Base-by-base conservation (phyloP, 2,797 vertebrate genomes). In the Petrocephalus sullivani region DNA sequence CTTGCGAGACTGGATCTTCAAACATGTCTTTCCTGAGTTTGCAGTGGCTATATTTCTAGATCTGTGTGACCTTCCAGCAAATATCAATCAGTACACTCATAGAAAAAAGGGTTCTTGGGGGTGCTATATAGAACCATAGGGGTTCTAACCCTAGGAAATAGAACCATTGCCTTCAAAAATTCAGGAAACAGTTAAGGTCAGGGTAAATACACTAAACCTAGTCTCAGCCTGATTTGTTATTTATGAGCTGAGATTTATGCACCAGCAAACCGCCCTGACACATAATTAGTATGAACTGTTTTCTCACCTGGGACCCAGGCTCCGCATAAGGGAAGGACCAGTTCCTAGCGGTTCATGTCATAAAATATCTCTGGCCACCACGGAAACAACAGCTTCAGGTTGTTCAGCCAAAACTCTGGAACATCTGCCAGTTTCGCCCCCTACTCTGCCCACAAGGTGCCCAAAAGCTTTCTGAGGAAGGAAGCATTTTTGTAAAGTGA, bases 201-300 rank as follows among this genome's bases (percentile, higher is more conserved):
- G 75, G 75, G 8, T 81, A 81, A 3, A 81, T 81, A 81, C 46
- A 81, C 41, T 49, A 81, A 21, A n/a, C 41, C 41, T n/a, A n/a
- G 6, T 49, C 75, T 81, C 19, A 1, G 41, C 12, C 41, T 81
- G 75, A n/a, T 49, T n/a, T 49, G 37, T 75, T 75, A 75, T 75
- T 75, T 75, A 75, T 75, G 67, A 37, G 67, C 75, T 81, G 75
- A n/a, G 37, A 49, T 81, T 81, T 49, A 81, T 81, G 75, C 37
- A 49, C 75, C 75, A 49, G 41, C 75, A 81, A 49, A 49, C 19
- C 2, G 41, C 41, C 41, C 37, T n/a, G 75, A 81, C 75, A 49
- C 75, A 49, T 81, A 81, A 81, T 81, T 81, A 81, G 41, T 21
- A 81, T 21, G 75, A 81, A 81, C 19, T 2, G 8, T 81, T 81